Evolutionary conservation across 2,797 vertebrate species (phyloP), one percentile per base, ranked within the genome.

Genomic region (Synaphobranchus kaupii): DNA sequence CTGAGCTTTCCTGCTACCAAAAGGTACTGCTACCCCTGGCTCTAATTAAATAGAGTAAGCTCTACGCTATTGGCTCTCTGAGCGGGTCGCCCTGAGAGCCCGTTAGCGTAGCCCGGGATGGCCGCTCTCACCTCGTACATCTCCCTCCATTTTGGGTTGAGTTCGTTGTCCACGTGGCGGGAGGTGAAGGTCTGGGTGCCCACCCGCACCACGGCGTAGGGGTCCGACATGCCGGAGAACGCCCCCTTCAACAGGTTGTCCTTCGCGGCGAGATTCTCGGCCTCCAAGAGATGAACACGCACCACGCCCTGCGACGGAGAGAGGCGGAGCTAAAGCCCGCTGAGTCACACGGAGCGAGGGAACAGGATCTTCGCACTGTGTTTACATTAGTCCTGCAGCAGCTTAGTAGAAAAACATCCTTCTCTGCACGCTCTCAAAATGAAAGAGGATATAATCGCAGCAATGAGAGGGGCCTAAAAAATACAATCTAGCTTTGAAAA

Each of bases 141-240:
- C 94, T 98, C 98, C 39, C 97, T 95, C 98, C 98, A 99, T 89
- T 97, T 95, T 0, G 98, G 98, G 93, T 97, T 98, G 86, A 98
- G 95, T 89, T 97, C 95, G 94, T 97, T 97, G 89, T 97, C 95
- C 39, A 99, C 94, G 44, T 98, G 97, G 6, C 94, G 97, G 86
- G 98, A 99, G 85, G 97, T 98, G 94, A 97, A 97, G 20, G 96
- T 94, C 94, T 99, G 98, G 15, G 98, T 99, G 76, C 98, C 98
- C 20, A 99, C 97, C 0, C 97, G 96, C 86, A 98, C 92, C 25
- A 98, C 91, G 0, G 97, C 97, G 0, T 99, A 99, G 0, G 98
- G 98, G 91, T 99, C 98, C 0, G 98, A 99, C 92, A 98, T 98
- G 90, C 98, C 98, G 48, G 97, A 95, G 9, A 99, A 96, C 52